A percentile compares a stretch with the other conserved stretches of the same genome.
phyloP scores from a whole-genome alignment of 2,888 invertebrate species.

The Ceramica pisi region DNA sequence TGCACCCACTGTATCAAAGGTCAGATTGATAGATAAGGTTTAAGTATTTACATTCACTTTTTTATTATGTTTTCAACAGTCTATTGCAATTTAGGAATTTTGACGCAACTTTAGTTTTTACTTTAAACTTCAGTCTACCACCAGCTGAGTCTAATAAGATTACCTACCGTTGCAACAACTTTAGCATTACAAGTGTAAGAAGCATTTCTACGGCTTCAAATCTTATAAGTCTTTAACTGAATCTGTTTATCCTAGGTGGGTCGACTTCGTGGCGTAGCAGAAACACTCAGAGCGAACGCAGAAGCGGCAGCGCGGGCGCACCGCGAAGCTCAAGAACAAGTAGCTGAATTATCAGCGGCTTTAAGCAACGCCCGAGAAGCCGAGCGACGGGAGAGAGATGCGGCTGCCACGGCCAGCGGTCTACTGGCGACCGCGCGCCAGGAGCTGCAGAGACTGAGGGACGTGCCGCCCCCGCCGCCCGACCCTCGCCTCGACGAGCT shows the following conservation, averaged over 20 bases:
- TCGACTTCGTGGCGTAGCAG: conserved; percentile 88
- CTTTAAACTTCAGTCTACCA: not conserved
- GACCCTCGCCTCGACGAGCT: conserved; percentile 94
- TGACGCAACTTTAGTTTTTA: conserved; percentile 9
- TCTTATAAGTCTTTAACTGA: not conserved
- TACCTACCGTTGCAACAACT: not conserved
- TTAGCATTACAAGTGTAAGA: conserved; percentile 2
- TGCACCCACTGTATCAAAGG: conserved; percentile 44
- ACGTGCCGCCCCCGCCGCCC: conserved; percentile 92
- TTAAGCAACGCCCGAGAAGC: conserved; percentile 87
- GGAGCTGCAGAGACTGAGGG: conserved; percentile 92
- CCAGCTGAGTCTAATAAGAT: conserved; percentile 6
- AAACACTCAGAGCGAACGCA: conserved; percentile 91
- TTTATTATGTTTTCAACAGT: not conserved
- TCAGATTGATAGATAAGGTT: conserved; percentile 38
- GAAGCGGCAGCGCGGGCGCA: conserved; percentile 90
- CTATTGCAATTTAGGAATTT: conserved; percentile 4
- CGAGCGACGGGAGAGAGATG: conserved; percentile 88
- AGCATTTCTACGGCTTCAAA: not conserved
- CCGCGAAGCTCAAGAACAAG: conserved; percentile 89
- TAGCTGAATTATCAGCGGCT: conserved; percentile 87
- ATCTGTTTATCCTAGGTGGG: conserved; percentile 78
- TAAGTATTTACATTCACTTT: conserved; percentile 26
- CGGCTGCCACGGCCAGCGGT: conserved; percentile 89
- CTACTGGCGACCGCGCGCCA: conserved; percentile 92